Evolutionary conservation across 1,140 invertebrate genomes (phyloP).

Genomic region (Stegodyphus dumicola): DNA sequence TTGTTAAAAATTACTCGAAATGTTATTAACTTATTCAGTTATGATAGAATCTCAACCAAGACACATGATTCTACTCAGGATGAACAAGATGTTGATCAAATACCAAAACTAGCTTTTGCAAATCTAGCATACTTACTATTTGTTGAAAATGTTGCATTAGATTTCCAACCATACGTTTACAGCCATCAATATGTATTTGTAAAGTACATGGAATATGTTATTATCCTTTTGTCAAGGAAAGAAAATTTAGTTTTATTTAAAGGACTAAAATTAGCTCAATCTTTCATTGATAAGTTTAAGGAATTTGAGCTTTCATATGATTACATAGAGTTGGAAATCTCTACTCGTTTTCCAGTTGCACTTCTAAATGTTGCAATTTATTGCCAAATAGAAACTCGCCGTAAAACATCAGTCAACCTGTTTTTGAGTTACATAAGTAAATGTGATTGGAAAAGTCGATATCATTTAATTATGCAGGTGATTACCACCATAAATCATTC

Average conservation of each 20-base stretch:
- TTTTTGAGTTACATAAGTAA: slow-evolving; percentile 24
- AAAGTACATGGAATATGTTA: slow-evolving; percentile 6
- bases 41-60: not conserved
- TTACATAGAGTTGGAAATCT: slow-evolving; percentile 5
- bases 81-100: not conserved
- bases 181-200: slow-evolving; percentile 17
- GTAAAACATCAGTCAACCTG: slow-evolving; percentile 6
- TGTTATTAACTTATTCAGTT: slow-evolving; percentile 38
- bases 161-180: slow-evolving; percentile 40
- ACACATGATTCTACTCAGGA: not conserved
- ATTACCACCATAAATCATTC: slow-evolving; percentile 20
- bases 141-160: slow-evolving; percentile 29
- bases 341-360: slow-evolving; percentile 16
- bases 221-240: not conserved
- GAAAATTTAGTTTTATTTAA: slow-evolving; percentile 42
- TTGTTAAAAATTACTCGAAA: slow-evolving; percentile 25
- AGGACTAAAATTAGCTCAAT: slow-evolving; percentile 18
- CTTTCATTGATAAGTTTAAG: slow-evolving; percentile 3
- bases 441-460: slow-evolving; percentile 37
- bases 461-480: slow-evolving; percentile 29
- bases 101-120: slow-evolving; percentile 13
- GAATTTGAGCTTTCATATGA: slow-evolving; percentile 14
- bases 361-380: slow-evolving; percentile 26
- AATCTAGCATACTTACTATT: slow-evolving; percentile 49
- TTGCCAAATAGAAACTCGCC: not conserved